Evolutionary conservation across 2,888 invertebrate species (phyloP), one percentile per base, ranked within the genome.

Genomic region (Mesoligia furuncula): DNA sequence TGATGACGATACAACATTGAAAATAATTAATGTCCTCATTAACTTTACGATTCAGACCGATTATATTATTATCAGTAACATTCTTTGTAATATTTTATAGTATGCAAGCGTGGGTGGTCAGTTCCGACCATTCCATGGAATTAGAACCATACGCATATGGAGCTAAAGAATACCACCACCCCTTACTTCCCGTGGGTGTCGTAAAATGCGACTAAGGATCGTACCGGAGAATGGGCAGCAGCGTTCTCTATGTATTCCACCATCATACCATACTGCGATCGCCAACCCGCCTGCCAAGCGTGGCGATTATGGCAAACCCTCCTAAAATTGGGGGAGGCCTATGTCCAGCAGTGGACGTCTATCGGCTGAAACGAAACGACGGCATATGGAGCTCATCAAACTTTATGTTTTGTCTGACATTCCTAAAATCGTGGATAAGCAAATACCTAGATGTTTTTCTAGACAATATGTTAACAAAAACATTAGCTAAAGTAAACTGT

Each of bases 371-470:
- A n/a, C n/a, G n/a, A n/a, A n/a, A n/a, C n/a, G n/a, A n/a, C n/a
- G n/a, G 48, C 79, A 65, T 75, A 77, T 59, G 71, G 75, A 71
- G 39, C 74, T 70, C 64, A 74, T 79, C 75, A 73, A 81, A 71
- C 62, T 79, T 48, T 48, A 74, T 79, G 69, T 79, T 74, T 77
- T 51, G 65, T 77, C 73, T 74, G n/a, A 68, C 59, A 79, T 77
- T 73, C 45, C 64, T 79, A 54, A 69, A 57, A 81, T 77, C 59
- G 36, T 67, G 73, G 54, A 57, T 81, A 85, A 64, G 66, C 45
- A 76, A 86, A 77, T 78, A 76, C 54, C 73, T 82, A 70, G 61
- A 69, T 42, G 45, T 69, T 80, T 76, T 84, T 69, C 57, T 70
- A 66, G 39, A 65, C 61, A n/a, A 65, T 72, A 65, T 59, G 24